Evolutionary conservation across 2,113 vertebrate species (phyloP), one percentile per base, ranked within the genome.

Genomic region (Podocnemis expansa): DNA sequence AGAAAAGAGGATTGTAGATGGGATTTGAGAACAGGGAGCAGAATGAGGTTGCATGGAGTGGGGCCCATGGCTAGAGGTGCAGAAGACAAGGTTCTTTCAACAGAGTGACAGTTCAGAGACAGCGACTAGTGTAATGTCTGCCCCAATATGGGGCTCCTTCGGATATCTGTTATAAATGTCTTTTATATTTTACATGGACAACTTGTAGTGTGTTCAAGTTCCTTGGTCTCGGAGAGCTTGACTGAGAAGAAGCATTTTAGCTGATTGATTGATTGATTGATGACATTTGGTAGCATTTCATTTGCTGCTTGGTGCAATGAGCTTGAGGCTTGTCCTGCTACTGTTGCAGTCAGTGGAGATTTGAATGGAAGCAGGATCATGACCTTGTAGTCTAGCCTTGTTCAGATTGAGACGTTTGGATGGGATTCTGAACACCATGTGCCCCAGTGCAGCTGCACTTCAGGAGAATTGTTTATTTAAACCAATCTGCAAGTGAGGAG

Each of bases 1-100:
- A 84, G 82, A 88, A 76, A 86, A 16, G 88, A 88, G 79, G 19
- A 43, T 82, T 91, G 94, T 87, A 88, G 82, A 91, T 91, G 70
- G 58, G 89, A 1, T 41, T 27, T 86, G 67, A 1, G 2, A 41
- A 84, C 52, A 84, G 34, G 55, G 21, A 67, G 63, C 67, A 82
- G 91, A 86, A 38, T 11, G n/a, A n/a, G 70, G 56, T n/a, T 8
- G 3, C 2, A 24, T 63, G 90, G 85, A 88, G 78, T 60, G 84
- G 91, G 93, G 41, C 51, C 87, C 82, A 0, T 0, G 0, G 10
- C 58, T 67, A 82, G 58, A 84, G 55, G 41, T 60, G 84, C 73
- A 73, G 38, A 55, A 78, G 2, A 3, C 4, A n/a, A 85, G 85
- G 63, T 47, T 45, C 41, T 63, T 63, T 85, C 82, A 73, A 87